Conservation (phyloP, 2,113 vertebrate species). For the Pluvialis apricaria region DNA sequence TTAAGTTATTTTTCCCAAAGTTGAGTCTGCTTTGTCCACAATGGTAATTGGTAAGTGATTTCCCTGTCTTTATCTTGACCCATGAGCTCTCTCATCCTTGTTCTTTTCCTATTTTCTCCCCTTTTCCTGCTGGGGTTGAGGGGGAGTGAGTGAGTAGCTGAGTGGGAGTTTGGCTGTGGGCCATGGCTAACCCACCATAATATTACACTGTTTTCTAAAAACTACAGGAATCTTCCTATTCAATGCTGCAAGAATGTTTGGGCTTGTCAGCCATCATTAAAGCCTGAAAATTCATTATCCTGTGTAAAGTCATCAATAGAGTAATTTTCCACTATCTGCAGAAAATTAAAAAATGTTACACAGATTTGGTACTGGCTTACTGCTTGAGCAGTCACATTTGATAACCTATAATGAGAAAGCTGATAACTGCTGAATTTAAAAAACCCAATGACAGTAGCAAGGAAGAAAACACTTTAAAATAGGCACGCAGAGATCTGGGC, state of each 20-base stretch:
- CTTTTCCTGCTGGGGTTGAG: background rate
- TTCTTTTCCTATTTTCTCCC: background rate
- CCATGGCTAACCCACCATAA: background rate
- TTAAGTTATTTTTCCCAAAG: background rate
- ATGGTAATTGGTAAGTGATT: background rate
- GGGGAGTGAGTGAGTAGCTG: background rate
- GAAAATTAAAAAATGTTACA: background rate
- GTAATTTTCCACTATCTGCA: background rate
- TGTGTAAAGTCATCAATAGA: background rate
- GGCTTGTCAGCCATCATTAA: background rate
- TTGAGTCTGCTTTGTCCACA: background rate
- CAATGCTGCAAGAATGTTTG: background rate
- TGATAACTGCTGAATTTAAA: background rate
- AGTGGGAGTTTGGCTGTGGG: background rate
- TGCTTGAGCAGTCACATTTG: background rate
- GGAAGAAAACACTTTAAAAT: background rate
- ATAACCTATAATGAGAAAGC: background rate
- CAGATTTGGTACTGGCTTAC: background rate
- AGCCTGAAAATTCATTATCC: background rate
- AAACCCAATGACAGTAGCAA: background rate
- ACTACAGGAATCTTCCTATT: background rate
- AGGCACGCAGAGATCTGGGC: background rate
- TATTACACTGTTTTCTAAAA: background rate
- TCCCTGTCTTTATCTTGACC: background rate
- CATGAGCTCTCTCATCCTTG: background rate